Base-by-base conservation (phyloP, 1,140 invertebrate genomes). In the Brachionus angularis region DNA sequence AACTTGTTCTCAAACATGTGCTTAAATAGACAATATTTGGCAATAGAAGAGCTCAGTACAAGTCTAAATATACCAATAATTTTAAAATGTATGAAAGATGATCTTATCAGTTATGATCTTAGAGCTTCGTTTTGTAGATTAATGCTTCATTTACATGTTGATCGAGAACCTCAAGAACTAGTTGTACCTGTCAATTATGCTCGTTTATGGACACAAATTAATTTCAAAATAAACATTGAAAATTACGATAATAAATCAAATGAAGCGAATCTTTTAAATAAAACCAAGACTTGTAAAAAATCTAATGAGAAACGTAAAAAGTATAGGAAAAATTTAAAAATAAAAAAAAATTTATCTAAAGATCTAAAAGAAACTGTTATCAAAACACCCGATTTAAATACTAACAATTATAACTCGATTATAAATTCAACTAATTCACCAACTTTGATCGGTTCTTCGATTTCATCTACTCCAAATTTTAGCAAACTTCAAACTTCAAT, bases 1-100 rank as follows among this genome's bases (percentile, higher is more conserved):
- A 93, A 98, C 83, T 84, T 99, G 36, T 98, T 98, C 81, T 96
- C 95, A 44, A 96, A 98, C 81, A 98, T 99, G 96, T 99, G 96
- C 81, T 85, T 98, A 62, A 97, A 98, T 82, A 84, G 96, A 67
- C 96, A 99, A 79, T 98, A 98, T 82, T 83, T 98, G 73, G 95
- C 96, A 3, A 87, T 99, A 34, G 93, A 96, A 81, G 89, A 89
- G 77, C 85, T 99, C 0, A 94, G 92, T 3, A 86, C 88, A 0
- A 88, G 95, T 80, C 84, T 99, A 73, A 90, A 93, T 76, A 93
- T 97, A 74, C 90, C 96, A 80, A 85, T 98, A 12, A 96, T 98
- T 81, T 85, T 98, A 36, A 93, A 91, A 79, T 98, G 96, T 82
- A 97, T 98, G 91, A 89, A 92, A 16, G 93, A 96, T 82, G 89